phyloP scores from a whole-genome alignment of 2,888 invertebrate species.

The Willowsia nigromaculata region DNA sequence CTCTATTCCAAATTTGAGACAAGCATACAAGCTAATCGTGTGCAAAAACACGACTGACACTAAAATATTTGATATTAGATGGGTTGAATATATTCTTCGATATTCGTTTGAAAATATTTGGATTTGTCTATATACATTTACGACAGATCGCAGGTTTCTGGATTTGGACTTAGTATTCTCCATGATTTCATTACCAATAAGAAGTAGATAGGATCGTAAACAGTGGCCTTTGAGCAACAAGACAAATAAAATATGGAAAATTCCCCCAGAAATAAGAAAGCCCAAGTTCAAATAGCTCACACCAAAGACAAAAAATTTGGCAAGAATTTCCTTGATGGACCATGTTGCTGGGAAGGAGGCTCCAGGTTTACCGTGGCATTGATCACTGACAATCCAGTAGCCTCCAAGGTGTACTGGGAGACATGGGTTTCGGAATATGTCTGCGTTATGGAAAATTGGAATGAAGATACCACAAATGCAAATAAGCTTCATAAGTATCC shows the following conservation, averaged over 20 bases:
- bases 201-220: not conserved
- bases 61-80: not conserved
- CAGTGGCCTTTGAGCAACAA: not conserved
- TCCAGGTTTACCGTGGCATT: not conserved
- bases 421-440: not conserved
- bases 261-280: not conserved
- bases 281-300: not conserved
- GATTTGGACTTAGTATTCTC: too few relatives aligned
- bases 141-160: too few relatives aligned
- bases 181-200: too few relatives aligned
- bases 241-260: not conserved
- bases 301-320: not conserved
- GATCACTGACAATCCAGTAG: not conserved
- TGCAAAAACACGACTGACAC: not conserved
- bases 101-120: not conserved
- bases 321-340: not conserved
- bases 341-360: not conserved
- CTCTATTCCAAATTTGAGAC: not conserved
- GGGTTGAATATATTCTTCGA: slow-evolving; percentile 13
- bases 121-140: slow-evolving; percentile 19
- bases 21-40: slow-evolving; percentile 2
- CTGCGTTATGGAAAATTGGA: not conserved
- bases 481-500: too few relatives aligned
- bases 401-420: not conserved
- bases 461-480: not conserved